Evolutionary conservation across 1,140 invertebrate species (phyloP).

Genomic region (Brachionus paranguensis): DNA sequence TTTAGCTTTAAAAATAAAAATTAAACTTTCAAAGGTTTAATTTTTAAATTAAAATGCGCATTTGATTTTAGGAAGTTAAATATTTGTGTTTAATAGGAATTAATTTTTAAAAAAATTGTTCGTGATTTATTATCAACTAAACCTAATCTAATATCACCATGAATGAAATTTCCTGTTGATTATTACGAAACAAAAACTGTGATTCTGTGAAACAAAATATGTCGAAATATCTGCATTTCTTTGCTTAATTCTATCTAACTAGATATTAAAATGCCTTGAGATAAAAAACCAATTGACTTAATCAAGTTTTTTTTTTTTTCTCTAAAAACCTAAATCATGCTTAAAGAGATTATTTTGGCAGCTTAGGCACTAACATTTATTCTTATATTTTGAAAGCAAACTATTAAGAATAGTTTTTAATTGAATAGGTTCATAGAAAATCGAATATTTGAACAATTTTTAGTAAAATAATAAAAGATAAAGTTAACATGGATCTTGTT

Average conservation of each 20-base stretch:
- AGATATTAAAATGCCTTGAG: neutral
- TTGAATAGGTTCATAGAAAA: neutral
- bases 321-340: neutral
- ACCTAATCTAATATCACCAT: neutral
- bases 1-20: neutral
- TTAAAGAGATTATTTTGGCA: neutral
- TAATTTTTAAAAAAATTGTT: neutral
- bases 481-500: neutral
- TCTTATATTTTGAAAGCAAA: neutral
- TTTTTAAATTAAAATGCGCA: neutral
- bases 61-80: neutral
- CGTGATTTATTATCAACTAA: neutral
- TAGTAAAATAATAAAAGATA: neutral
- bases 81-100: neutral
- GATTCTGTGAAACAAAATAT: neutral
- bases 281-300: neutral
- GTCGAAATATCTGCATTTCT: neutral
- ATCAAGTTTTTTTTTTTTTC: neutral
- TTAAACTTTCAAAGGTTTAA: neutral
- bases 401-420: neutral
- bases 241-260: neutral
- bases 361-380: neutral
- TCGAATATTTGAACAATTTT: neutral
- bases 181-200: neutral
- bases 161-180: neutral